These are phyloP conservation scores for Drosophila ohnishii DNA, from an alignment of 1,140 invertebrate genomes.

Conservation along the genomic window DNA sequence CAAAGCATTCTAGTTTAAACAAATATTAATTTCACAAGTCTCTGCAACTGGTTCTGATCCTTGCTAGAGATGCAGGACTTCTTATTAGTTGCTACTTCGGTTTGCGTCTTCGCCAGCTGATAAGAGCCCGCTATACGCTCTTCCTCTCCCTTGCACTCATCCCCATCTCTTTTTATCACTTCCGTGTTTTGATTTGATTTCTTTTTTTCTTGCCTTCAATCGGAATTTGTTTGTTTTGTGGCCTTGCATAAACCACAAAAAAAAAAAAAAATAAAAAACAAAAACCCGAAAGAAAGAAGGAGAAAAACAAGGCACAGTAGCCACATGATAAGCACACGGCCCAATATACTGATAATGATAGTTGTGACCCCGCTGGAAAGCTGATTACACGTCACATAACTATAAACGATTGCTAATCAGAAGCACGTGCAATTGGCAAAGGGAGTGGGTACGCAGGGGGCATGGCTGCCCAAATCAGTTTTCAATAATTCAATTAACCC, in stretches of 20 bases:
- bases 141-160: neutral
- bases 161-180: conserved; percentile 31
- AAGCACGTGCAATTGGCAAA: conserved; percentile 47
- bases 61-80: neutral
- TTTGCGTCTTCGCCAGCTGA: neutral
- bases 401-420: conserved; percentile 48
- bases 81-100: neutral
- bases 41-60: neutral
- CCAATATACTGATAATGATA: conserved; percentile 39
- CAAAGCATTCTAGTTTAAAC: neutral
- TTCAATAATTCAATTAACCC: conserved; percentile 79
- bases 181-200: conserved; percentile 38
- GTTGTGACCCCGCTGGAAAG: conserved; percentile 29
- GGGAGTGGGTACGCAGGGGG: neutral
- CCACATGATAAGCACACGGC: conserved; percentile 41
- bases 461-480: conserved; percentile 60
- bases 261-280: conserved; percentile 16
- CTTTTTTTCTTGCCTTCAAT: conserved; percentile 5
- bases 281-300: neutral
- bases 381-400: conserved; percentile 30
- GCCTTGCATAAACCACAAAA: conserved; percentile 36
- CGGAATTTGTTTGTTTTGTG: conserved; percentile 24
- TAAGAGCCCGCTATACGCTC: neutral
- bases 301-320: conserved; percentile 28
- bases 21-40: neutral